These are phyloP conservation scores for Mormoops blainvillei DNA, from an alignment of 2,113 vertebrate species.

Conservation along the genomic window DNA sequence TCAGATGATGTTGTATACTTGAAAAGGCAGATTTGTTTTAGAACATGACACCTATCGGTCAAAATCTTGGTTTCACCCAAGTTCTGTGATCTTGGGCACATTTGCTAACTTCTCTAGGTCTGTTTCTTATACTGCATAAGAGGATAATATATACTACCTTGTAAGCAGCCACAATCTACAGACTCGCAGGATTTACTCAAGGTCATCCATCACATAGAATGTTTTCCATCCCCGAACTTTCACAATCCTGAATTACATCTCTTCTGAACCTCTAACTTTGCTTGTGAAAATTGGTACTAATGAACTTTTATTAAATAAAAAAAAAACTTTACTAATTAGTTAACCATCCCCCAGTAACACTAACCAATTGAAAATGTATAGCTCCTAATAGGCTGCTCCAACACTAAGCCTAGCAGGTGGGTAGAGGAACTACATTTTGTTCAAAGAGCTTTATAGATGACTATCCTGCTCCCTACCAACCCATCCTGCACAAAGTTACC, in stretches of 20 bases:
- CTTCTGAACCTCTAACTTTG: neutral
- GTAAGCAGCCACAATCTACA: neutral
- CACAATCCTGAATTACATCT: neutral
- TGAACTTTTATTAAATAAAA: conserved; percentile 15
- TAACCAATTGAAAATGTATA: neutral
- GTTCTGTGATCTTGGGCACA: neutral
- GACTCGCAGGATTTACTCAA: neutral
- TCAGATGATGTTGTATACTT: neutral
- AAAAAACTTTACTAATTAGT: neutral
- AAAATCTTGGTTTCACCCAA: neutral
- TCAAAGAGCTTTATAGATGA: neutral
- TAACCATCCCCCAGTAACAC: neutral
- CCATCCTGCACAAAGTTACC: neutral
- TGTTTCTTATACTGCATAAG: neutral
- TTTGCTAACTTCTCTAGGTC: neutral
- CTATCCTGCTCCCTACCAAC: neutral
- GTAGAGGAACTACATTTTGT: neutral
- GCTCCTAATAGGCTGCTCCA: neutral
- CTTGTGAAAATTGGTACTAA: neutral
- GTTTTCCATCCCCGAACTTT: neutral
- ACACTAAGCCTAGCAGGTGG: neutral
- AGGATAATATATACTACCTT: neutral
- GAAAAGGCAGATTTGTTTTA: neutral
- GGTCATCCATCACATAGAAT: neutral
- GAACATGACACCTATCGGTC: neutral